Conservation (phyloP, 2,113 vertebrate species). For the Actenoides hombroni region DNA sequence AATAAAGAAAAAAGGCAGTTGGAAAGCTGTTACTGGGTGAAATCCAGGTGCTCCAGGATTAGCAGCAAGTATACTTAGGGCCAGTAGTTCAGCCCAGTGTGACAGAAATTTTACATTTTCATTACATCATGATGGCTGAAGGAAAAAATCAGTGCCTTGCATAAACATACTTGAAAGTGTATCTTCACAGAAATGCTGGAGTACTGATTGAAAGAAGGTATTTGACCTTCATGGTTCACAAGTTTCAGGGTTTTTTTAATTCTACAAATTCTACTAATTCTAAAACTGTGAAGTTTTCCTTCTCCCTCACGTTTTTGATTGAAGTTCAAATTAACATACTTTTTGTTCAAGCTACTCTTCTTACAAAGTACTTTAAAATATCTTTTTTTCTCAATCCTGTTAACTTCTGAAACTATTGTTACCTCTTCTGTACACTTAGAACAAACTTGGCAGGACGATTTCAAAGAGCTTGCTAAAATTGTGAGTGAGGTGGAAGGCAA, state of each 20-base stretch:
- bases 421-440: background rate
- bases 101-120: background rate
- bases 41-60: background rate
- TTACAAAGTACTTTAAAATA: background rate
- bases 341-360: background rate
- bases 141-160: constrained; percentile 47
- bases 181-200: background rate
- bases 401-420: background rate
- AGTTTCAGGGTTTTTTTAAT: background rate
- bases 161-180: constrained; percentile 14
- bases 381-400: background rate
- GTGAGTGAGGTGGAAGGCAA: background rate
- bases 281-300: constrained; percentile 13
- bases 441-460: background rate
- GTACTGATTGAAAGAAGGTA: background rate
- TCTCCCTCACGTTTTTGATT: background rate
- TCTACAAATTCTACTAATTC: background rate
- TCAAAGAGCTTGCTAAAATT: background rate
- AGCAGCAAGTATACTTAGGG: background rate
- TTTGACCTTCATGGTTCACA: background rate
- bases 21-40: background rate
- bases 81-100: background rate
- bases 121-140: background rate
- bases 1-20: background rate
- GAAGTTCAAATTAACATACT: background rate